A percentile compares a stretch with the other conserved stretches of the same genome.
Conservation (phyloP, 1,140 invertebrate genomes). For the Bombyx mori region DNA sequence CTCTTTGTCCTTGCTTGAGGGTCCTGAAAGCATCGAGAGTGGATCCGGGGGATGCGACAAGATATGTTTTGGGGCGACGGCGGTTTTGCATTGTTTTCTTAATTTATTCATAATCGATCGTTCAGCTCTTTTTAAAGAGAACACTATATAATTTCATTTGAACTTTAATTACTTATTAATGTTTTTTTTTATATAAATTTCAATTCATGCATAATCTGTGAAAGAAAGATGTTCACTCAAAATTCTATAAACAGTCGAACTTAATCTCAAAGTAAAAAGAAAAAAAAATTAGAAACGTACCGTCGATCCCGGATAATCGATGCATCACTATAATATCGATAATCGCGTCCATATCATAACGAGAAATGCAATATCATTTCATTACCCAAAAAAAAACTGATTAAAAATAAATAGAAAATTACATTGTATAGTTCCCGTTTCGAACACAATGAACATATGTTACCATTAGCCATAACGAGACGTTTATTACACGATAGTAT, state of each 20-base stretch:
- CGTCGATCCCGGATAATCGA: not conserved
- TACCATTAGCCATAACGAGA: conserved; percentile 57
- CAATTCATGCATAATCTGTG: too few relatives aligned
- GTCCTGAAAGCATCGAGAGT: too few relatives aligned
- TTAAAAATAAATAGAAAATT: conserved; percentile 49
- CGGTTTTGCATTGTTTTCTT: too few relatives aligned
- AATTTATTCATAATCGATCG: too few relatives aligned
- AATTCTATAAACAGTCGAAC: not conserved
- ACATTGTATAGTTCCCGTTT: conserved; percentile 26
- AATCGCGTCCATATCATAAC: conserved; percentile 3
- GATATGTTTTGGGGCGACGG: too few relatives aligned
- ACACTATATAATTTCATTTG: too few relatives aligned
- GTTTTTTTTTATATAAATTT: too few relatives aligned
- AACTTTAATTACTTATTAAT: too few relatives aligned
- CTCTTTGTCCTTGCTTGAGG: too few relatives aligned
- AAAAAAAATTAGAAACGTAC: not conserved
- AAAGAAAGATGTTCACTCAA: too few relatives aligned
- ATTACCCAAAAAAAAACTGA: conserved; percentile 24
- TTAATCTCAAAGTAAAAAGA: not conserved
- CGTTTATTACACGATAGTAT: conserved; percentile 49
- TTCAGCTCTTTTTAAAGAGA: too few relatives aligned
- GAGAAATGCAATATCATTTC: conserved; percentile 10
- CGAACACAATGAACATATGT: conserved; percentile 46
- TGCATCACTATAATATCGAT: conserved; percentile 1
- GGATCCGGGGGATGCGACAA: too few relatives aligned